Evolutionary conservation across 2,797 vertebrate species (phyloP).

Genomic region (Momotus momota): DNA sequence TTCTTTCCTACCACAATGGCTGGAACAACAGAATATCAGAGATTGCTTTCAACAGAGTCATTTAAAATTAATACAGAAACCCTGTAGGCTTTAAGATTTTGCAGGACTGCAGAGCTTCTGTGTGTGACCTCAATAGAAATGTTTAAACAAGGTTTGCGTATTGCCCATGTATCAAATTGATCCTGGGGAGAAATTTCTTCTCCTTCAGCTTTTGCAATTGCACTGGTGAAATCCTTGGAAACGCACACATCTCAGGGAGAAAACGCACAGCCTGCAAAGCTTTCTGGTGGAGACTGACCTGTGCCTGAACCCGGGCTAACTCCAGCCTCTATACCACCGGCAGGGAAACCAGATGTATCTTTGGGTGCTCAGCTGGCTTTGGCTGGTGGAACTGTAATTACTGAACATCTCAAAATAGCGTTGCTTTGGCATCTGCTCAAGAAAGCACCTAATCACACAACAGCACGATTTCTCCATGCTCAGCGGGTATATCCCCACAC

Average conservation of each 20-base stretch:
- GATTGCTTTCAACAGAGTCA: not conserved
- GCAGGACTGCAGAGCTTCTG: not conserved
- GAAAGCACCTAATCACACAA: not conserved
- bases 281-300: not conserved
- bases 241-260: accelerated
- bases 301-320: not conserved
- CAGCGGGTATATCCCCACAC: not conserved
- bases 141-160: not conserved
- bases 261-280: not conserved
- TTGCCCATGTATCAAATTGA: not conserved
- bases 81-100: not conserved
- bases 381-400: not conserved
- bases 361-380: not conserved
- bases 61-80: not conserved
- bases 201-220: not conserved
- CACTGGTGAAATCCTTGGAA: not conserved
- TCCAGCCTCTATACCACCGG: not conserved
- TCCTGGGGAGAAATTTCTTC: not conserved
- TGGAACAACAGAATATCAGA: not conserved
- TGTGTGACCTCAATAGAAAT: not conserved
- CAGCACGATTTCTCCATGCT: not conserved
- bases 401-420: not conserved
- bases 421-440: not conserved
- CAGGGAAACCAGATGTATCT: not conserved
- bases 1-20: not conserved